A percentile compares a stretch with the other conserved stretches of the same genome.
These are phyloP conservation scores for Platycheirus albimanus DNA, from an alignment of 2,888 invertebrate genomes.

Conservation along the genomic window DNA sequence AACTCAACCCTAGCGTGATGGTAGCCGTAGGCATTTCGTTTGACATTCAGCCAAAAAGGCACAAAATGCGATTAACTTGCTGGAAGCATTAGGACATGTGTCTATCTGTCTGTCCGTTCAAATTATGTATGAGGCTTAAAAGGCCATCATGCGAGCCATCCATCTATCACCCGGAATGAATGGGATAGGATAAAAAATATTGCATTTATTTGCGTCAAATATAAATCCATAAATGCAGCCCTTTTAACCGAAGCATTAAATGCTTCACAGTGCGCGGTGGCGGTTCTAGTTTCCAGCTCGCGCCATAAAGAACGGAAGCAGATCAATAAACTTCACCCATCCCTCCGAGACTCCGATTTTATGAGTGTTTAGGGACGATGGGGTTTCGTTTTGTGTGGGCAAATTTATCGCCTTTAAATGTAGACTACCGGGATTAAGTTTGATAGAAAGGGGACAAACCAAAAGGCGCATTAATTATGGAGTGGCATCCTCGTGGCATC, in stretches of 20 bases:
- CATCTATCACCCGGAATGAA: constrained; percentile 49
- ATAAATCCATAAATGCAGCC: constrained; percentile 38
- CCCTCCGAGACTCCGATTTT: constrained; percentile 19
- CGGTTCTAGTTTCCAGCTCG: constrained; percentile 4
- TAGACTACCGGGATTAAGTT: constrained; percentile 49
- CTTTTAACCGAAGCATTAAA: constrained; percentile 25
- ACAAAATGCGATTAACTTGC: constrained; percentile 64
- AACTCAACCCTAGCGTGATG: no score
- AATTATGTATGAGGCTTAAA: constrained; percentile 17
- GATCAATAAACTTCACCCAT: constrained; percentile 55
- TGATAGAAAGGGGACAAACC: constrained; percentile 40
- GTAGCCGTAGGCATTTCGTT: constrained; percentile 17
- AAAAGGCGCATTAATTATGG: constrained; percentile 64
- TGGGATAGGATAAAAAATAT: constrained; percentile 1
- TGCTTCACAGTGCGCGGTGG: constrained; percentile 1
- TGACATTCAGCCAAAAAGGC: constrained; percentile 57
- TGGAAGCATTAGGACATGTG: constrained; percentile 36
- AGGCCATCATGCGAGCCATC: constrained; percentile 17
- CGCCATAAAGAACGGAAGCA: constrained; percentile 42
- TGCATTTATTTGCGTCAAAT: constrained; percentile 39
- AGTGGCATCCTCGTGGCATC: constrained; percentile 3
- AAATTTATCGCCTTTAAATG: constrained; percentile 52
- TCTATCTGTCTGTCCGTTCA: constrained; percentile 13
- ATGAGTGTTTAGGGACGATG: constrained; percentile 45
- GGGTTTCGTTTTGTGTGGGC: constrained; percentile 6